phyloP scores from a whole-genome alignment of 2,113 vertebrate species.

The Protomyctophum bolini region DNA sequence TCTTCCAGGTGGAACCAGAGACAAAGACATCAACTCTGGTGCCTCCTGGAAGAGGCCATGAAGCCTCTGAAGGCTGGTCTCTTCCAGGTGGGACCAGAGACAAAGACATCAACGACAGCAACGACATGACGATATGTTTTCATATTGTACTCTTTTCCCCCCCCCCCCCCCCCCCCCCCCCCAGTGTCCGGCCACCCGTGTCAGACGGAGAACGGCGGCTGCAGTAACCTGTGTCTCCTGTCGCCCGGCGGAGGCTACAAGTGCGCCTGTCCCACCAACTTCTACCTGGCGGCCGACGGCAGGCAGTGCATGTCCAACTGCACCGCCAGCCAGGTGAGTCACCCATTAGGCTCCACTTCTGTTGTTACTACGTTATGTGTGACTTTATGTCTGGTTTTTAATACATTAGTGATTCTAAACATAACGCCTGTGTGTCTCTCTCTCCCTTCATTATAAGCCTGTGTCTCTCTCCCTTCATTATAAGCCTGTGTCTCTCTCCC shows the following conservation, averaged over 20 bases:
- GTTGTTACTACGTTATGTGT: not conserved
- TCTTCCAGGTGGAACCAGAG: no score
- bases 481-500: slow-evolving; percentile 11
- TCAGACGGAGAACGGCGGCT: slow-evolving; percentile 90
- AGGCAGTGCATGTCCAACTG: slow-evolving; percentile 96
- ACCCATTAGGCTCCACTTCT: not conserved
- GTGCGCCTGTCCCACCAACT: slow-evolving; percentile 96
- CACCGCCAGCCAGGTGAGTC: slow-evolving; percentile 93
- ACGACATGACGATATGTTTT: no score
- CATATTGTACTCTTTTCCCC: not conserved
- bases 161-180: not conserved
- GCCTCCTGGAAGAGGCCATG: no score
- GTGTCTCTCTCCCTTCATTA: slow-evolving; percentile 70
- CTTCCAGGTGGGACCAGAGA: no score
- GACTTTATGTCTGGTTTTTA: not conserved
- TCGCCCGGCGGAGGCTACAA: slow-evolving; percentile 89
- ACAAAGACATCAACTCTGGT: no score
- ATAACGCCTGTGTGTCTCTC: not conserved
- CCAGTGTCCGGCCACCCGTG: slow-evolving; percentile 92
- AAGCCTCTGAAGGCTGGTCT: no score
- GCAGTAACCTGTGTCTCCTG: slow-evolving; percentile 96
- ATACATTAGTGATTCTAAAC: not conserved
- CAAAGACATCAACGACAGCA: no score
- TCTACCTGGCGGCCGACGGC: slow-evolving; percentile 90
- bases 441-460: not conserved